These are phyloP conservation scores for Chrysotoxum bicinctum DNA, from an alignment of 2,888 invertebrate species.

Conservation along the genomic window DNA sequence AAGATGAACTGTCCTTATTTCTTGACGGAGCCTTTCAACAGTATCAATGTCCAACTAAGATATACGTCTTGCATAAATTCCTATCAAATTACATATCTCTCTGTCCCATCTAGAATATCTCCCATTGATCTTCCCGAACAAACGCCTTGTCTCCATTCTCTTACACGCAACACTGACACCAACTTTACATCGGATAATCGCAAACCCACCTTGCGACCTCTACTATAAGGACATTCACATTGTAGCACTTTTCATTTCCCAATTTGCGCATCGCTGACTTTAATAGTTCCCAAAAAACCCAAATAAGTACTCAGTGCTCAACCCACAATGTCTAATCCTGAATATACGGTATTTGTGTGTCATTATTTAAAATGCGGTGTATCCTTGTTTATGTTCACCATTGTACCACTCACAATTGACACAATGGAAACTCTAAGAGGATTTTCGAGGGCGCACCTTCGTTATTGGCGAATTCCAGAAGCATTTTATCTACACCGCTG, in stretches of 20 bases:
- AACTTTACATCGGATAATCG: slow-evolving; percentile 39
- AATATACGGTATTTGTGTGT: slow-evolving; percentile 17
- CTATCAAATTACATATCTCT: neutral
- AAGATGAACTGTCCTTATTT: neutral
- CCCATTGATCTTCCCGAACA: slow-evolving; percentile 37
- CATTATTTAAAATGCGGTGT: slow-evolving; percentile 48
- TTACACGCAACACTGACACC: slow-evolving; percentile 55
- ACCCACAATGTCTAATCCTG: slow-evolving; percentile 13
- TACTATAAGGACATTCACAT: slow-evolving; percentile 13
- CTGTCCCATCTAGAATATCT: neutral
- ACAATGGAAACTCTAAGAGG: slow-evolving; percentile 62
- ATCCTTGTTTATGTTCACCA: slow-evolving; percentile 63
- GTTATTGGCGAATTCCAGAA: slow-evolving; percentile 21
- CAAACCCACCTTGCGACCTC: slow-evolving; percentile 13
- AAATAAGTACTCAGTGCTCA: neutral
- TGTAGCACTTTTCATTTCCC: neutral
- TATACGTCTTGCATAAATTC: neutral
- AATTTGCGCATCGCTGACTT: slow-evolving; percentile 51
- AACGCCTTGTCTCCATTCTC: neutral
- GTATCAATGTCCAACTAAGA: slow-evolving; percentile 29
- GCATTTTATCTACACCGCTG: slow-evolving; percentile 25
- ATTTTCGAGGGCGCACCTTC: slow-evolving; percentile 57
- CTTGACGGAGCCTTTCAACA: slow-evolving; percentile 11
- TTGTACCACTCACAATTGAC: slow-evolving; percentile 50
- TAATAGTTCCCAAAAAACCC: neutral